These are phyloP conservation scores for Sebastes matsubarae DNA, from an alignment of 2,797 vertebrate species.

Conservation along the genomic window DNA sequence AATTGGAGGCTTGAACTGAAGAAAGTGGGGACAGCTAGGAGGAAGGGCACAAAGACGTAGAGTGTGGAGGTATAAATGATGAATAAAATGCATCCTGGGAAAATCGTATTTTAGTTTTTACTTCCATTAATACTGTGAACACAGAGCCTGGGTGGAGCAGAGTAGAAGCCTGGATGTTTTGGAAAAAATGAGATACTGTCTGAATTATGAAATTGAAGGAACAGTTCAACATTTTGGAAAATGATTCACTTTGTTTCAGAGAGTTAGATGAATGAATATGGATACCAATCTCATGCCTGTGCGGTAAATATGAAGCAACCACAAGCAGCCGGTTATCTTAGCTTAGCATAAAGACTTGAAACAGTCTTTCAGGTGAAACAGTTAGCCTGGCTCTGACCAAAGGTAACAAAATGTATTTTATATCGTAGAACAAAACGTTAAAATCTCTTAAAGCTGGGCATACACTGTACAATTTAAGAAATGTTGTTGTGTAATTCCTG, in stretches of 20 bases:
- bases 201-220: neutral
- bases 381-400: no score
- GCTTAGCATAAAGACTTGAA: neutral
- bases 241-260: no score
- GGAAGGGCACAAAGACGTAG: neutral
- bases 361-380: no score
- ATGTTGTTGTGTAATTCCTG: no score
- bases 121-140: neutral
- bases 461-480: no score
- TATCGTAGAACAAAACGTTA: no score
- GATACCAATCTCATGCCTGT: no score
- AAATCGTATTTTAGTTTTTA: neutral
- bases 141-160: neutral
- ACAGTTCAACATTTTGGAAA: no score
- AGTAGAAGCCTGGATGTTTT: neutral
- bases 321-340: neutral
- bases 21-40: constrained; percentile 1
- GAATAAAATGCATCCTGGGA: constrained; percentile 8
- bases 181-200: neutral
- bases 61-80: constrained; percentile 3
- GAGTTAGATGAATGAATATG: no score
- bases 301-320: neutral
- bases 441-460: no score
- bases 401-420: neutral
- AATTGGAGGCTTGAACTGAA: constrained; percentile 6